These are phyloP conservation scores for Lepidothrix coronata DNA, from an alignment of 2,113 vertebrate genomes.

Conservation along the genomic window DNA sequence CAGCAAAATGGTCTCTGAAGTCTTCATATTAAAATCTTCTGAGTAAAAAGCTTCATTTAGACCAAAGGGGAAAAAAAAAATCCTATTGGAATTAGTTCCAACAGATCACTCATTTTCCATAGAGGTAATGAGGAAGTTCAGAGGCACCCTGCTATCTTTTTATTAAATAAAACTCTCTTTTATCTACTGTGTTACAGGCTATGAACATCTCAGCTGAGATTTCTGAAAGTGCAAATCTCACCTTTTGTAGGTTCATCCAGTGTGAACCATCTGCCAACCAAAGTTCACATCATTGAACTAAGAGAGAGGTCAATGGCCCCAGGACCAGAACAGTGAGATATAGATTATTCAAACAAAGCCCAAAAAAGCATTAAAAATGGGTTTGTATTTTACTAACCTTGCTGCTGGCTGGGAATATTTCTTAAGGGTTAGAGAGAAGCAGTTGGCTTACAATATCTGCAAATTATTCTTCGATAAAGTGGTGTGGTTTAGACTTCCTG, in stretches of 20 bases:
- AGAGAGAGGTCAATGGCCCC: background rate
- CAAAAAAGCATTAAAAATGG: background rate
- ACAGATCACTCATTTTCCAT: background rate
- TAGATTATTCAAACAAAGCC: background rate
- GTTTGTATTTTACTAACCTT: background rate
- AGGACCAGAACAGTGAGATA: background rate
- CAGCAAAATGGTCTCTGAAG: background rate
- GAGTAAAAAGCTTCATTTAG: background rate
- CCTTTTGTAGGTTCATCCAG: background rate
- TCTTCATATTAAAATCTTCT: background rate
- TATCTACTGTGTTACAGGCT: background rate
- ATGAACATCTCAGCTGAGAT: background rate
- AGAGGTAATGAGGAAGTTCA: background rate
- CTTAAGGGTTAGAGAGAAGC: background rate
- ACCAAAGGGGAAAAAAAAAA: background rate
- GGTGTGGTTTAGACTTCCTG: background rate
- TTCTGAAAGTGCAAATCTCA: background rate
- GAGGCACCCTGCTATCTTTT: background rate
- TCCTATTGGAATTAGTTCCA: background rate
- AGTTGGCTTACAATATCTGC: background rate
- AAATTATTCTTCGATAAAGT: background rate
- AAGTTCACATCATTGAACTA: background rate
- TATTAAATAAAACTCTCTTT: background rate
- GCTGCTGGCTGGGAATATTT: background rate
- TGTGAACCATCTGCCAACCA: background rate